Conservation (phyloP, 2,797 vertebrate species). For the Gymnocypris eckloni region DNA sequence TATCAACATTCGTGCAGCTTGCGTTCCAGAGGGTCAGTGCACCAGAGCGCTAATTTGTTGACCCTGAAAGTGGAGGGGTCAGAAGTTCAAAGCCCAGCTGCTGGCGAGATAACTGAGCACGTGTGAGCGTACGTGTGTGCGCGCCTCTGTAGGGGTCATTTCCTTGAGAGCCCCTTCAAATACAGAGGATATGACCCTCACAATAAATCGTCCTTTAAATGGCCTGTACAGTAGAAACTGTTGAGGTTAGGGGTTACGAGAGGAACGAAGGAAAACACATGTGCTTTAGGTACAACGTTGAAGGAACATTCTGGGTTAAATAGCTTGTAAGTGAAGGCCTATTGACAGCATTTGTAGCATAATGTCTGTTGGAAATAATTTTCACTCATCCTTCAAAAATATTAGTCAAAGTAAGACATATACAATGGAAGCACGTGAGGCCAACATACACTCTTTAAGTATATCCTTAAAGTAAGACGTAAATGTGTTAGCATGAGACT, state of each 20-base stretch:
- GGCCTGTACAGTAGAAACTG: slow-evolving; percentile 58
- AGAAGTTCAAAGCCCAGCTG: slow-evolving; percentile 71
- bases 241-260: slow-evolving; percentile 55
- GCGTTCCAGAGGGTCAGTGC: slow-evolving; percentile 65
- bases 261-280: slow-evolving; percentile 41
- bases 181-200: slow-evolving; percentile 54
- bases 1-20: slow-evolving; percentile 62
- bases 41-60: slow-evolving; percentile 67
- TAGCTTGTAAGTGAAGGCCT: slow-evolving; percentile 10
- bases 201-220: slow-evolving; percentile 65
- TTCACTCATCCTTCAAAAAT: neutral
- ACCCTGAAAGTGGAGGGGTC: slow-evolving; percentile 67
- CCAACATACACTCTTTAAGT: neutral
- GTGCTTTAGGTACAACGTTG: neutral
- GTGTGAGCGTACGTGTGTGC: slow-evolving; percentile 34
- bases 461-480: neutral
- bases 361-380: neutral
- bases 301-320: slow-evolving; percentile 11
- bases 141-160: slow-evolving; percentile 60
- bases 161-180: slow-evolving; percentile 60
- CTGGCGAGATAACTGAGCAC: slow-evolving; percentile 48
- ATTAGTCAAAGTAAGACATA: neutral
- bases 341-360: neutral
- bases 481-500: neutral
- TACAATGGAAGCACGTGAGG: neutral